Evolutionary conservation across 2,113 vertebrate genomes (phyloP), one percentile per base, ranked within the genome.

Genomic region (Myocastor coypus): DNA sequence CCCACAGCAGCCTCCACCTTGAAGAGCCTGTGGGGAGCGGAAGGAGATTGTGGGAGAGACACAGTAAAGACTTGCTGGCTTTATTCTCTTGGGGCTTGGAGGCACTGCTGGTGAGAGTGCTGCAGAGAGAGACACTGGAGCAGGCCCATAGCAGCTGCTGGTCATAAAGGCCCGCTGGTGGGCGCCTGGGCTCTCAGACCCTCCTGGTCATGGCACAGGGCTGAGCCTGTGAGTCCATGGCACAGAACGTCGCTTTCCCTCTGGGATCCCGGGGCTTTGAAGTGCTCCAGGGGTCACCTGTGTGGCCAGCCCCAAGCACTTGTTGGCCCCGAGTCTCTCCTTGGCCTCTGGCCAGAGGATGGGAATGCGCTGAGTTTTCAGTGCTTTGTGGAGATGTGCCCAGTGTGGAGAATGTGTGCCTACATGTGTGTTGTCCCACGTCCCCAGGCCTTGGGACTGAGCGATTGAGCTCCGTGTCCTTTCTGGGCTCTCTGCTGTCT

Each of bases 401-500:
- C 32, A 10, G 19, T 13, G 42, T 66, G 24, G 24, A 42, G 71
- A 42, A 22, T 4, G 37, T 13, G 37, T 28, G 55, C 16, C 12
- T 19, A 19, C 55, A 57, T 16, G 55, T 57, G 55, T 57, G 55
- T 57, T 57, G 55, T 17, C 55, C 55, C 55, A 19, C 55, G 19
- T 17, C 16, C 55, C 55, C 55, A 5, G 55, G 55, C 55, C 55
- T 57, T 57, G 55, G 55, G 55, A 57, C 19, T 57, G 55, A 57
- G 55, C 55, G 61, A 34, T 6, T 32, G 66, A 42, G 46, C 40
- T 13, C 4, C 5, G 12, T 12, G 26, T 46, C 57, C 19, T 64
- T 2, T 1, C 5, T 17, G 0, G n/a, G 37, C 8, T 34, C 50
- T 66, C 2, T 57, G 24, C 57, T 55, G 0, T 30, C 26, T 40